These are phyloP conservation scores for Pandion haliaetus DNA, from an alignment of 2,113 vertebrate species.

Conservation along the genomic window DNA sequence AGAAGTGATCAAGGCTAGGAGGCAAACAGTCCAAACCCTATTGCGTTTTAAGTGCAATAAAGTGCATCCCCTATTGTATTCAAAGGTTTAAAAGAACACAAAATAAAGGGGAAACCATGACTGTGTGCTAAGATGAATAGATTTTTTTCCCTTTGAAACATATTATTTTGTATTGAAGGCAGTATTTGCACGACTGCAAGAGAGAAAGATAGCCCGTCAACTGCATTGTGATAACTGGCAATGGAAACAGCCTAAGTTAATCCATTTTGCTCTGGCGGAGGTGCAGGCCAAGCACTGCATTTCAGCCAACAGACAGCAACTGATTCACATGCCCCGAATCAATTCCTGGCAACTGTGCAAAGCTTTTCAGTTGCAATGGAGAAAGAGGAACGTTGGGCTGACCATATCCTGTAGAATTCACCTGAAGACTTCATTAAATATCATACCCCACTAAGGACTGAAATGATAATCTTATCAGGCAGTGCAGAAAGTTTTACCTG, in stretches of 20 bases:
- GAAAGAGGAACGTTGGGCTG: not conserved
- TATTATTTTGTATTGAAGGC: not conserved
- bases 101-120: not conserved
- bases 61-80: not conserved
- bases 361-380: not conserved
- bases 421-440: not conserved
- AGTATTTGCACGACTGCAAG: not conserved
- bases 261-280: fast-evolving
- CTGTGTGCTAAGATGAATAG: not conserved
- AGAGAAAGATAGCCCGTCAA: not conserved
- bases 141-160: not conserved
- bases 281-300: not conserved
- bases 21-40: not conserved
- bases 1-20: not conserved
- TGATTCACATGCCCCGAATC: not conserved
- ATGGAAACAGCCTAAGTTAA: not conserved
- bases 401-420: not conserved
- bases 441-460: not conserved
- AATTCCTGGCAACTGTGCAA: not conserved
- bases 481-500: not conserved
- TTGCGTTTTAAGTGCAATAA: not conserved
- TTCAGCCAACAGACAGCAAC: not conserved
- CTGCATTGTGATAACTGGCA: not conserved
- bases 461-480: not conserved
- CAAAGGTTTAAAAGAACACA: not conserved